phyloP scores from a whole-genome alignment of 2,797 vertebrate genomes.

The Gadopsis marmoratus region DNA sequence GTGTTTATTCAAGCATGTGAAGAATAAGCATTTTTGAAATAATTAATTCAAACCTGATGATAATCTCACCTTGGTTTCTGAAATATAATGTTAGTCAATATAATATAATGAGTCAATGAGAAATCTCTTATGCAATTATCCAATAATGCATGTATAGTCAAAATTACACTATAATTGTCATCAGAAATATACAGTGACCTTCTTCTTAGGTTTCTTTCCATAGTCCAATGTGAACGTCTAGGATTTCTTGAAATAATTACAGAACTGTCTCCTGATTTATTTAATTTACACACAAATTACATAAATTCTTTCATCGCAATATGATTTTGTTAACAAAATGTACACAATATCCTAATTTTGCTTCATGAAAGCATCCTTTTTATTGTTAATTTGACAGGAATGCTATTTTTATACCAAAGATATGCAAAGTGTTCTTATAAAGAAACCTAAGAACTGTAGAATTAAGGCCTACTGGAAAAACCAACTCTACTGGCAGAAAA shows the following conservation, averaged over 20 bases:
- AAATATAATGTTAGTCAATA: not conserved
- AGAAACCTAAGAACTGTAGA: not conserved
- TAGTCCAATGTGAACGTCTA: not conserved
- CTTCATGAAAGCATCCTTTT: not conserved
- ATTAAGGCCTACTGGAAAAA: not conserved
- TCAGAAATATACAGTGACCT: not conserved
- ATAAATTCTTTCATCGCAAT: not conserved
- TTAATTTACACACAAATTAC: not conserved
- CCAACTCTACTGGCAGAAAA: not conserved
- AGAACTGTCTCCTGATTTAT: not conserved
- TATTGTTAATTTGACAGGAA: not conserved
- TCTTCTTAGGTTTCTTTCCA: not conserved
- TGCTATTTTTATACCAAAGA: not conserved
- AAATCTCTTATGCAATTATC: not conserved
- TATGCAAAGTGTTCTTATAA: not conserved
- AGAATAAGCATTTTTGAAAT: not conserved
- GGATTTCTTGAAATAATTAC: not conserved
- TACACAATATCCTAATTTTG: not conserved
- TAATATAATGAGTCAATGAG: not conserved
- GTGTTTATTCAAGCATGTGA: slow-evolving; percentile 14
- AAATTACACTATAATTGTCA: not conserved
- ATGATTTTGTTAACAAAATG: not conserved
- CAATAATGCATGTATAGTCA: not conserved
- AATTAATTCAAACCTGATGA: not conserved
- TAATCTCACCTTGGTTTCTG: not conserved